Percentiles rank a stretch among this genome's conserved stretches.
Evolutionary conservation across 2,797 vertebrate species (phyloP).

Genomic region (Centropyge bicolor): DNA sequence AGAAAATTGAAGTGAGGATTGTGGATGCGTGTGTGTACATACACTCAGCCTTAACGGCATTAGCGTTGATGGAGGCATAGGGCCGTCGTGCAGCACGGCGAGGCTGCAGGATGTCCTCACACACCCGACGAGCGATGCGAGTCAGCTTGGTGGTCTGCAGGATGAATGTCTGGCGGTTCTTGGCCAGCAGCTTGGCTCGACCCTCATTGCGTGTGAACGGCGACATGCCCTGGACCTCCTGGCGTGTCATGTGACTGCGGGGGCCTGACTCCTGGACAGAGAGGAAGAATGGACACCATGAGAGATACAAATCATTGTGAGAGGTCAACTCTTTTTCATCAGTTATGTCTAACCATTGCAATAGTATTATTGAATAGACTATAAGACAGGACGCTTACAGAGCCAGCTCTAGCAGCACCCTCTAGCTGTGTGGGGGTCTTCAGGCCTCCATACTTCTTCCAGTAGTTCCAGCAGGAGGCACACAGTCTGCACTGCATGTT

Average conservation of each 20-base stretch:
- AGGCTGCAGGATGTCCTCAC: conserved; percentile 93
- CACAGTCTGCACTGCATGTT: conserved; percentile 98
- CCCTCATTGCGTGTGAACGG: conserved; percentile 94
- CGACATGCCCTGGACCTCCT: conserved; percentile 93
- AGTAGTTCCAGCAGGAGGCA: conserved; percentile 97
- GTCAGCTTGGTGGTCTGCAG: conserved; percentile 96
- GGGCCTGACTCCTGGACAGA: conserved; percentile 85
- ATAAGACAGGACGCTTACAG: conserved; percentile 78
- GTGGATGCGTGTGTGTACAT: conserved; percentile 49
- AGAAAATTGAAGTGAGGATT: background rate
- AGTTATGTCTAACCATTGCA: background rate
- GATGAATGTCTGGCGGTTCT: conserved; percentile 95
- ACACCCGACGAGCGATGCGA: conserved; percentile 92
- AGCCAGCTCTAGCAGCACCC: conserved; percentile 89
- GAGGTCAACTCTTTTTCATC: background rate
- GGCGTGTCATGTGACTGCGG: conserved; percentile 90
- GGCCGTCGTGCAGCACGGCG: conserved; percentile 92
- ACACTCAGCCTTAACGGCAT: conserved; percentile 97
- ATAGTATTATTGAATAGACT: background rate
- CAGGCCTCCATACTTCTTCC: conserved; percentile 96
- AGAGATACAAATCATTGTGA: background rate
- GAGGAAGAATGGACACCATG: background rate
- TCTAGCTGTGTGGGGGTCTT: conserved; percentile 97
- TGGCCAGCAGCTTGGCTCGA: conserved; percentile 93
- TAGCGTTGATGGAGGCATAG: conserved; percentile 95